Evolutionary conservation across 92 coral and sea anemone genomes (phyloP).

Genomic region (Paramuricea clavata): DNA sequence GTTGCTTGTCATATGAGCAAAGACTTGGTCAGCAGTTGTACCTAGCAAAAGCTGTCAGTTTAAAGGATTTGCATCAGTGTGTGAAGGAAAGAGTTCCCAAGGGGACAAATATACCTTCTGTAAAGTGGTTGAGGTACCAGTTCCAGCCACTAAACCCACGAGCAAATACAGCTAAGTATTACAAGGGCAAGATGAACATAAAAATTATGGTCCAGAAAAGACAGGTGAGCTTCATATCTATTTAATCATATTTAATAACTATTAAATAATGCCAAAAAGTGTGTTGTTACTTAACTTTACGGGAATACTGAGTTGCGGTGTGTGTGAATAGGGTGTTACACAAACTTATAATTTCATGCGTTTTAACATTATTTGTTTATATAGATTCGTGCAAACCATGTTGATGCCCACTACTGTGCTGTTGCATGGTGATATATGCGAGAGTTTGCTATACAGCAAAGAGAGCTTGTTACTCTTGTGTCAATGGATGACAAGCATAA

Average conservation of each 20-base stretch:
- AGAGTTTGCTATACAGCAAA: constrained; percentile 19
- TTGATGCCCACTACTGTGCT: background rate
- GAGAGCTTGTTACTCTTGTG: constrained; percentile 17
- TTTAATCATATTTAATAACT: background rate
- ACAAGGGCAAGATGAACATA: constrained; percentile 4
- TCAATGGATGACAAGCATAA: constrained; percentile 51
- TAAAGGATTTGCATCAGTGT: constrained; percentile 29
- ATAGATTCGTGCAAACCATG: background rate
- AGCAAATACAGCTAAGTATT: constrained; percentile 8
- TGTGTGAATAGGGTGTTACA: background rate
- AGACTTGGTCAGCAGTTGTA: constrained; percentile 33
- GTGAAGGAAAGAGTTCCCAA: constrained; percentile 31
- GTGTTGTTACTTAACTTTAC: background rate
- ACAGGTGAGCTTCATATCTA: constrained; percentile 7
- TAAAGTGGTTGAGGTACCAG: constrained; percentile 44
- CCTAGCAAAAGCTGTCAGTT: constrained; percentile 38
- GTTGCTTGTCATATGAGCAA: constrained; percentile 36
- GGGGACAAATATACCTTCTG: constrained; percentile 36
- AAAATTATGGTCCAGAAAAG: constrained; percentile 46
- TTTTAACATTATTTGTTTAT: background rate
- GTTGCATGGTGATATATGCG: constrained; percentile 33
- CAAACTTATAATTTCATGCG: constrained; percentile 17
- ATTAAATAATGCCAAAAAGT: background rate
- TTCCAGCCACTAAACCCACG: background rate
- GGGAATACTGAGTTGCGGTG: background rate